A percentile compares a stretch with the other conserved stretches of the same genome.
Evolutionary conservation across 1,140 invertebrate genomes (phyloP).

Genomic region (Drosophila pallidifrons): DNA sequence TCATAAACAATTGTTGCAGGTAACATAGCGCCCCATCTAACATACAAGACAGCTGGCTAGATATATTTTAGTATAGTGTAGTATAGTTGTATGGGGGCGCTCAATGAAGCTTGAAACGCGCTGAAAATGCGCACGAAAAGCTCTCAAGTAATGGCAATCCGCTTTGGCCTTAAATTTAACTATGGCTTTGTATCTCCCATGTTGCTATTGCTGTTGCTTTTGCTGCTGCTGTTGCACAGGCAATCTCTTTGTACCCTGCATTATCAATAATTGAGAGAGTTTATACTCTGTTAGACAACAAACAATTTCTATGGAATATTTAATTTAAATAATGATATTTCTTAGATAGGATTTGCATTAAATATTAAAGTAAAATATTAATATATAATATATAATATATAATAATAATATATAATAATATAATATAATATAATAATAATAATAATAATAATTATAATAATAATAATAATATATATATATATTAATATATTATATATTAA

Average conservation of each 20-base stretch:
- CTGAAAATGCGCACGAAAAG: conserved; percentile 43
- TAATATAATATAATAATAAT: no score
- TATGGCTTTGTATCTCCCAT: conserved; percentile 38
- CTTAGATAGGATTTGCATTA: no score
- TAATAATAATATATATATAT: no score
- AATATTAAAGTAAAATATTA: no score
- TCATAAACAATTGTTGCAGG: conserved; percentile 32
- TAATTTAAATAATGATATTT: no score
- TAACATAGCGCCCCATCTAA: conserved; percentile 3
- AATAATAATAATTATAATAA: no score
- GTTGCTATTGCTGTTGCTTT: background rate
- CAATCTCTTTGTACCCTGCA: conserved; percentile 17
- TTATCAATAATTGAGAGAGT: background rate
- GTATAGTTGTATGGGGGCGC: conserved; percentile 4
- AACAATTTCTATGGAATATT: background rate
- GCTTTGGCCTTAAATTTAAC: conserved; percentile 67
- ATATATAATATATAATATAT: no score
- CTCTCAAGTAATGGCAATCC: conserved; percentile 71
- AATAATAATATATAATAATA: no score
- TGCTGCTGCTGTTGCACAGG: background rate
- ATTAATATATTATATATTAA: no score
- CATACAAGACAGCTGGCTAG: background rate
- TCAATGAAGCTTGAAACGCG: conserved; percentile 71
- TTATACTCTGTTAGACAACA: background rate
- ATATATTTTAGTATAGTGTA: no score